Percentiles rank a stretch among this genome's conserved stretches.
phyloP scores from a whole-genome alignment of 1,140 invertebrate species.

The Rhopalosiphum maidis region DNA sequence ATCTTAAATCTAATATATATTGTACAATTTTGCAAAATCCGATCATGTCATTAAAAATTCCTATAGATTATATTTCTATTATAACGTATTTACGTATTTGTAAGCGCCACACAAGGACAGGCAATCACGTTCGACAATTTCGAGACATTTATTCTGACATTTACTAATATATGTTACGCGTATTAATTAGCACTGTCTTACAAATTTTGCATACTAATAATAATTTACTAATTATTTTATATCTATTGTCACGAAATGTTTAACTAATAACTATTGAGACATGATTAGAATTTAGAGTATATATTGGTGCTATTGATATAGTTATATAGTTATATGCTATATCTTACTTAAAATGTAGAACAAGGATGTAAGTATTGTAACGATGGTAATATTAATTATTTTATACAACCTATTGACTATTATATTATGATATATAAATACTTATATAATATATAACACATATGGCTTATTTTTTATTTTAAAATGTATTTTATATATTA shows the following conservation, averaged over 20 bases:
- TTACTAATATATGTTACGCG: not conserved
- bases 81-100: not conserved
- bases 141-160: slow-evolving; percentile 4
- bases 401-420: not conserved
- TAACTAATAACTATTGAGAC: not conserved
- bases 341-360: not conserved
- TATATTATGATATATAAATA: not conserved
- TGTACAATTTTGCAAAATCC: not conserved
- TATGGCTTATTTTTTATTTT: not conserved
- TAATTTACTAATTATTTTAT: not conserved
- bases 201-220: slow-evolving; percentile 43
- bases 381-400: not conserved
- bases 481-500: not conserved
- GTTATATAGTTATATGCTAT: not conserved
- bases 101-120: not conserved
- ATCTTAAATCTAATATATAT: not conserved
- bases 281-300: not conserved
- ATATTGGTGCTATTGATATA: not conserved
- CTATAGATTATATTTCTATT: not conserved
- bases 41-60: not conserved
- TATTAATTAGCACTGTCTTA: slow-evolving; percentile 36
- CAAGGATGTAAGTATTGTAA: slow-evolving; percentile 16
- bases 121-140: slow-evolving; percentile 29
- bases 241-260: slow-evolving; percentile 41
- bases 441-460: not conserved